Conservation (phyloP, 2,797 vertebrate genomes). For the Pseudocheirus occidentalis region DNA sequence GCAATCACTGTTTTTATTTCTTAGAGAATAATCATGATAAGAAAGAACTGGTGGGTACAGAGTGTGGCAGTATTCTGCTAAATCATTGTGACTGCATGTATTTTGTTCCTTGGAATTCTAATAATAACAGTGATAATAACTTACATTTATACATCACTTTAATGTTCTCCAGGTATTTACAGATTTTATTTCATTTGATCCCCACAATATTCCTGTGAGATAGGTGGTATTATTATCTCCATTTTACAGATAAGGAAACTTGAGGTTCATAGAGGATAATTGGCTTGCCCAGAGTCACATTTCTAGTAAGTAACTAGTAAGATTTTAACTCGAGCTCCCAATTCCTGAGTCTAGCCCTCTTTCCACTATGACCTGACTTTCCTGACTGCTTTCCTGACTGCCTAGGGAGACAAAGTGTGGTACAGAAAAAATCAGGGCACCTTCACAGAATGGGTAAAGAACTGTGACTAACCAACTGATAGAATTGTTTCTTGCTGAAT, state of each 20-base stretch:
- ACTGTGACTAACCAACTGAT: neutral
- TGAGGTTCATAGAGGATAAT: neutral
- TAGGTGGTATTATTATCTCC: neutral
- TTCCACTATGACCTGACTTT: neutral
- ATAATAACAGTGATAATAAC: neutral
- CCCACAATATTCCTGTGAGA: neutral
- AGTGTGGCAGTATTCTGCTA: neutral
- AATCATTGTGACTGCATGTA: neutral
- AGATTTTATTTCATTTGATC: neutral
- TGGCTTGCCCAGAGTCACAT: neutral
- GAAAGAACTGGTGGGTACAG: neutral
- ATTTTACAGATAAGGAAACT: neutral
- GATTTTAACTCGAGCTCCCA: neutral
- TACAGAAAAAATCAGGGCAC: neutral
- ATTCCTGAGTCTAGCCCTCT: neutral
- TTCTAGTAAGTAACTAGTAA: neutral
- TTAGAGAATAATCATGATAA: neutral
- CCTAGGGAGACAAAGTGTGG: neutral
- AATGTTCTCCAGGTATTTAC: neutral
- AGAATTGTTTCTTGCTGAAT: neutral
- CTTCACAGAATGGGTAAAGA: slow-evolving; percentile 6
- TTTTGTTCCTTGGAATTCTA: neutral
- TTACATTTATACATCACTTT: neutral
- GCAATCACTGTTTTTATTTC: neutral
- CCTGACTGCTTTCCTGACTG: neutral